These are phyloP conservation scores for Tympanuchus pallidicinctus DNA, from an alignment of 2,113 vertebrate genomes.

Conservation along the genomic window DNA sequence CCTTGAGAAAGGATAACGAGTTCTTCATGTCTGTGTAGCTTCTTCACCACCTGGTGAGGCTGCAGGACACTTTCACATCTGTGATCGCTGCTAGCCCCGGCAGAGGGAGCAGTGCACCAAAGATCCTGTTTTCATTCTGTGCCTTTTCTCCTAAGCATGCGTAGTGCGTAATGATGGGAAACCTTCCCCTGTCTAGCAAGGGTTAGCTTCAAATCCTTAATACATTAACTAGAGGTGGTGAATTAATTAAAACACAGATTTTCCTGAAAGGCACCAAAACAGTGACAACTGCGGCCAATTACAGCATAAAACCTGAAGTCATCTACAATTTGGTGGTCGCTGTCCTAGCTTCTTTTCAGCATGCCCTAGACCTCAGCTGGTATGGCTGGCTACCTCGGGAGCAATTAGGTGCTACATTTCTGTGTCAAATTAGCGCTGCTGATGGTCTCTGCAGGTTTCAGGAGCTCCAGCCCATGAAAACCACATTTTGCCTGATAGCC, in stretches of 20 bases:
- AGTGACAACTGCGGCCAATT: not conserved
- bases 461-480: not conserved
- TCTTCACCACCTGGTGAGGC: not conserved
- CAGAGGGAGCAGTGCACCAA: conserved; percentile 72
- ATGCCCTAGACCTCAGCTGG: not conserved
- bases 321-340: rapidly evolving
- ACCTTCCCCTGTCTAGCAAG: not conserved
- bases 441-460: not conserved
- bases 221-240: not conserved
- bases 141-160: not conserved
- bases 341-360: not conserved
- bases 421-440: not conserved
- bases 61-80: not conserved
- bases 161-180: not conserved
- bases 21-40: not conserved
- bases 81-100: conserved; percentile 46
- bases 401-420: not conserved
- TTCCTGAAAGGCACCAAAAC: not conserved
- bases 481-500: not conserved
- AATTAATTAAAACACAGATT: not conserved
- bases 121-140: conserved; percentile 10
- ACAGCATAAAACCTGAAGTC: not conserved
- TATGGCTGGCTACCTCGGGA: not conserved
- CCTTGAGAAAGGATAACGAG: conserved; percentile 26
- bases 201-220: conserved; percentile 6